phyloP scores from a whole-genome alignment of 2,797 vertebrate genomes.

The Scleropages formosus region DNA sequence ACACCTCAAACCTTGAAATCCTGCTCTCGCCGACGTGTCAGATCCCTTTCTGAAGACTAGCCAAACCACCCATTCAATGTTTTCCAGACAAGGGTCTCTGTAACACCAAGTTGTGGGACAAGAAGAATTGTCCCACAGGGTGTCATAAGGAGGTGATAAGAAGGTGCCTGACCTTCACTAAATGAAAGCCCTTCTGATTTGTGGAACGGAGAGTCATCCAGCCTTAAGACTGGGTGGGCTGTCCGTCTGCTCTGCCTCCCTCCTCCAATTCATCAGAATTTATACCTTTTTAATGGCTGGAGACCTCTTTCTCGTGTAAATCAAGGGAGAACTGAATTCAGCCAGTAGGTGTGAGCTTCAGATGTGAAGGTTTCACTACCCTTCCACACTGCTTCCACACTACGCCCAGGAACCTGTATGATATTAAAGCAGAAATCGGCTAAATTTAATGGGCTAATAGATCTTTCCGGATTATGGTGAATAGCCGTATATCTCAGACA shows the following conservation, averaged over 20 bases:
- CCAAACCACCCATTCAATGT: background rate
- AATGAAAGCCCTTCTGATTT: slow-evolving; percentile 65
- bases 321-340: slow-evolving; percentile 55
- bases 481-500: background rate
- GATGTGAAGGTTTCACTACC: slow-evolving; percentile 31
- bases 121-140: slow-evolving; percentile 56
- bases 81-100: slow-evolving; percentile 34
- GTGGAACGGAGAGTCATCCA: slow-evolving; percentile 52
- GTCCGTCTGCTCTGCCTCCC: slow-evolving; percentile 54
- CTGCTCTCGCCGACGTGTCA: no score
- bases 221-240: slow-evolving; percentile 68
- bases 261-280: slow-evolving; percentile 60
- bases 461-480: slow-evolving; percentile 17
- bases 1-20: no score
- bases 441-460: slow-evolving; percentile 1
- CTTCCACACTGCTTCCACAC: no score
- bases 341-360: slow-evolving; percentile 37
- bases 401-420: slow-evolving; percentile 33
- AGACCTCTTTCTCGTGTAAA: slow-evolving; percentile 67
- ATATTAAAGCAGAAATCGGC: slow-evolving; percentile 8
- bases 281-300: slow-evolving; percentile 62
- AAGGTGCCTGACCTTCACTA: slow-evolving; percentile 64
- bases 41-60: background rate
- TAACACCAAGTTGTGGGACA: slow-evolving; percentile 49
- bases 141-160: slow-evolving; percentile 67